Conservation (phyloP, 2,888 invertebrate species). For the Nymphalis urticae region DNA sequence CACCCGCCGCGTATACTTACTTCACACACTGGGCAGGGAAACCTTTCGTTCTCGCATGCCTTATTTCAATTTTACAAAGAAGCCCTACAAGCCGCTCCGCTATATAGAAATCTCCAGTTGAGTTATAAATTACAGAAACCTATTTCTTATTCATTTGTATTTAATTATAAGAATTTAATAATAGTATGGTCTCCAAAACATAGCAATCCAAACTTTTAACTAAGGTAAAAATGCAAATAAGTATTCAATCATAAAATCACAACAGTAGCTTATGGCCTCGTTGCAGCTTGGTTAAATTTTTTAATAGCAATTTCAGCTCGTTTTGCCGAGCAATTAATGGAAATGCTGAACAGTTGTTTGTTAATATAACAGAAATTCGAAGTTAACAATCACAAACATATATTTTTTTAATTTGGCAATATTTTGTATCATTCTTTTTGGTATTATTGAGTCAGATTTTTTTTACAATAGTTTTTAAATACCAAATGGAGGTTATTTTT, state of each 20-base stretch:
- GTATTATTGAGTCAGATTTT: no score
- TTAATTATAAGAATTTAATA: no score
- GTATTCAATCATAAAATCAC: constrained; percentile 27
- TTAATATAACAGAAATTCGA: constrained; percentile 4
- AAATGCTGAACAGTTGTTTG: constrained; percentile 35
- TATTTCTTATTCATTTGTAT: neutral
- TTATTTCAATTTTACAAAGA: constrained; percentile 63
- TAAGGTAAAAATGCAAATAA: constrained; percentile 31
- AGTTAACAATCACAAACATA: neutral
- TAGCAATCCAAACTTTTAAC: constrained; percentile 27
- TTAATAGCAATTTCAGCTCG: constrained; percentile 44
- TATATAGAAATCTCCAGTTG: constrained; percentile 16
- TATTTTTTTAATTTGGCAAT: neutral
- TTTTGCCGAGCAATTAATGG: constrained; percentile 49
- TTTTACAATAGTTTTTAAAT: no score
- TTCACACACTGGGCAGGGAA: constrained; percentile 58
- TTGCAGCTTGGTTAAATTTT: constrained; percentile 34
- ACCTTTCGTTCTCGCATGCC: constrained; percentile 63
- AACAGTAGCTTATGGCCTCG: constrained; percentile 25
- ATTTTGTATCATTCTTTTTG: no score
- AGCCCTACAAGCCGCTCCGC: constrained; percentile 53
- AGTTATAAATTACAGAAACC: constrained; percentile 1
- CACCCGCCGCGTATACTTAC: constrained; percentile 45
- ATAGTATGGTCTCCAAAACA: neutral
- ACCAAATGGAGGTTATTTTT: no score